These are phyloP conservation scores for Actenoides hombroni DNA, from an alignment of 2,113 vertebrate species.

Conservation along the genomic window DNA sequence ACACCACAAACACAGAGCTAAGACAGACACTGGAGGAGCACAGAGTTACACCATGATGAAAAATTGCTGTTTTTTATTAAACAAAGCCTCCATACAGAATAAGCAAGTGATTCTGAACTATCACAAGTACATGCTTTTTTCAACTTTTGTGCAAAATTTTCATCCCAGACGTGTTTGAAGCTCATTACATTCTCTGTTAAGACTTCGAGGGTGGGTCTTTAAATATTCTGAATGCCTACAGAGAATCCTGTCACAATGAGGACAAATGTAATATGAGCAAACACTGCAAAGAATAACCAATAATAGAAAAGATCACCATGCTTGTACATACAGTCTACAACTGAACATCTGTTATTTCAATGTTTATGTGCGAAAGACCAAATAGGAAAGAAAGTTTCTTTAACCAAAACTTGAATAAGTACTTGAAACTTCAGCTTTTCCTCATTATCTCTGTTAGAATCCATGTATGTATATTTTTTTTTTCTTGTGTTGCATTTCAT, in stretches of 20 bases:
- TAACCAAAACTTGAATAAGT: background rate
- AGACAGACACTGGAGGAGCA: background rate
- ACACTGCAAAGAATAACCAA: background rate
- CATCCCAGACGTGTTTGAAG: background rate
- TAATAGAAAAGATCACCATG: background rate
- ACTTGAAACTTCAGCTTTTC: background rate
- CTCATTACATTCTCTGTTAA: background rate
- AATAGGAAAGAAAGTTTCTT: background rate
- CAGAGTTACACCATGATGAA: background rate
- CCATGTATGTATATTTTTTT: background rate
- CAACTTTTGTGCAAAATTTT: background rate
- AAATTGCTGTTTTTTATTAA: background rate
- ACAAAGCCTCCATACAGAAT: background rate
- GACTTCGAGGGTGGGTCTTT: background rate
- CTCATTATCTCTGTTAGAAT: background rate
- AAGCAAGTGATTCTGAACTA: background rate
- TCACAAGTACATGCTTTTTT: background rate
- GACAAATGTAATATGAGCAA: background rate
- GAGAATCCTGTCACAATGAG: background rate
- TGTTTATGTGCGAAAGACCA: background rate
- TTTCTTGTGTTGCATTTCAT: background rate
- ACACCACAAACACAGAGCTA: background rate
- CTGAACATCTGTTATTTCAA: accelerated
- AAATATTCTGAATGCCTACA: background rate
- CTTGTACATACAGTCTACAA: background rate